These are phyloP conservation scores for Marcusenius ussheri DNA, from an alignment of 2,113 vertebrate genomes.

Conservation along the genomic window DNA sequence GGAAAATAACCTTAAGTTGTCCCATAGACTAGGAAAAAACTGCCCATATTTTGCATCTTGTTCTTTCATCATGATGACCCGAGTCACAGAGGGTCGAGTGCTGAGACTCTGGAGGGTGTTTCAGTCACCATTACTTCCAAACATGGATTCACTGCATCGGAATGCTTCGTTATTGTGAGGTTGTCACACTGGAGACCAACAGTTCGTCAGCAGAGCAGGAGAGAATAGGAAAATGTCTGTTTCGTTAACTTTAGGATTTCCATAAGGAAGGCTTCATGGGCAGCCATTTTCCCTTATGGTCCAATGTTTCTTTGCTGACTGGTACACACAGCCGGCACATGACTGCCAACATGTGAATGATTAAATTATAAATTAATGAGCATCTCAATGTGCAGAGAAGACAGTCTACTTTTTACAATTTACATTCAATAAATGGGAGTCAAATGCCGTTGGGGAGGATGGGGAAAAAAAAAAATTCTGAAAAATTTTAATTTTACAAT, in stretches of 20 bases:
- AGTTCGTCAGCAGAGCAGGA: neutral
- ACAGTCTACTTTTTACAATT: neutral
- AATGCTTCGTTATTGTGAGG: neutral
- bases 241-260: neutral
- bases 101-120: neutral
- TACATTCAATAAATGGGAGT: neutral
- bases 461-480: neutral
- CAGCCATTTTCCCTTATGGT: neutral
- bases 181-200: neutral
- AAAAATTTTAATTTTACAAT: neutral
- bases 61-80: neutral
- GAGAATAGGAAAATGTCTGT: neutral
- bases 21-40: neutral
- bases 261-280: neutral
- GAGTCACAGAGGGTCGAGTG: neutral
- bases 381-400: neutral
- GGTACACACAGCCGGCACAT: neutral
- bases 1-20: neutral
- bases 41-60: neutral
- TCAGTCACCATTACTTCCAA: neutral
- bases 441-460: neutral
- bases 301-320: neutral
- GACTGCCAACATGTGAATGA: neutral
- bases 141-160: neutral
- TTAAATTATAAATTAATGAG: neutral